Evolutionary conservation across 2,888 invertebrate genomes (phyloP), one percentile per base, ranked within the genome.

Genomic region (Dynastes maya): DNA sequence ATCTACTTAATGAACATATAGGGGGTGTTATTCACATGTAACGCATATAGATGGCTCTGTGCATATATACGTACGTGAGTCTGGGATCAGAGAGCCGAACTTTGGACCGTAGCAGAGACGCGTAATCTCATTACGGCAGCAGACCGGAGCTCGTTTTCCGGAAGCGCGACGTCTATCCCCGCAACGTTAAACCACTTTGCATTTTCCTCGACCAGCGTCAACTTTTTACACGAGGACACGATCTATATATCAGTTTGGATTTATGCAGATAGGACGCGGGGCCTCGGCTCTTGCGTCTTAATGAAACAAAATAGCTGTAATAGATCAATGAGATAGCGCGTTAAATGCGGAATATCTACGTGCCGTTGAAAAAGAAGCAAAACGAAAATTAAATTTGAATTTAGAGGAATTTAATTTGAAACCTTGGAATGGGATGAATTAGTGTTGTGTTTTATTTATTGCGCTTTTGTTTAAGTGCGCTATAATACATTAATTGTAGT

Each of bases 51-150:
- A 55, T 22, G 55, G 55, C 55, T 9, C 55, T 8, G 55, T 11
- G 9, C 45, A 45, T 45, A 2, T 2, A 45, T 45, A 45, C 45
- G 45, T 11, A 45, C 45, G 45, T 8, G 45, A 8, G 32, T 37
- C 5, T 37, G 53, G 53, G 53, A 53, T 53, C 53, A 53, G 53
- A 5, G 45, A 45, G 55, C 22, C 55, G 22, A 55, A 55, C 55
- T 55, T 6, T 13, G 16, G n/a, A 45, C 55, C 55, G 55, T 55
- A 81, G 83, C 45, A 11, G 45, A 11, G 9, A 11, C 11, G 8
- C 83, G 83, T 84, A 85, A 85, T 85, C 84, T 84, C 83, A 84
- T 85, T 85, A 85, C 83, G 82, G 83, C 82, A 83, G 84, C 84
- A 83, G 82, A n/a, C 16, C n/a, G 22, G 65, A 16, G 45, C 45